Base-by-base conservation (phyloP, 2,888 invertebrate genomes). In the Chrysolina americana region DNA sequence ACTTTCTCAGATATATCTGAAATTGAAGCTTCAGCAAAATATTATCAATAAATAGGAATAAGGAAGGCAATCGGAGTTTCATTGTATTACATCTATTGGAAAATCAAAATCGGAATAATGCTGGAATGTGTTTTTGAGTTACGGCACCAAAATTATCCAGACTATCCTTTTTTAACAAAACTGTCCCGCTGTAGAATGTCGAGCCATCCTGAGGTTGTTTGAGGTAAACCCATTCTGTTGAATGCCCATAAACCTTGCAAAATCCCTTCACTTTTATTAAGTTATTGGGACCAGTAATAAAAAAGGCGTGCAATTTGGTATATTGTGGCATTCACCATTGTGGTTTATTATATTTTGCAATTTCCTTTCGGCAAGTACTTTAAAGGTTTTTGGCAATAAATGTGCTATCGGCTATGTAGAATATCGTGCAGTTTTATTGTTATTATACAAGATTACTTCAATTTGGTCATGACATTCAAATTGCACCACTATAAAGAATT, bases 281-380 rank as follows among this genome's bases (percentile, higher is more conserved):
- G 73, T 73, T 69, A 59, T 69, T 50, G 56, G 41, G 59, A 44
- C 36, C 47, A 23, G 65, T 56, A 69, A 66, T 69, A 69, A 69
- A 70, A 70, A 65, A 44, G 64, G 68, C 36, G 56, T 68, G 21
- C 17, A 68, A 41, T 13, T 68, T 17, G 41, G 36, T 65, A 56
- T 59, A 73, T 73, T 73, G 70, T 73, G 59, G n/a, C 56, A 19
- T 50, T 70, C 0, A 69, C 73, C 73, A 65, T 48, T 73, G 73
- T 41, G 73, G 73, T 73, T 73, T 70, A 73, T 73, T 73, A 65
- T 41, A 70, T 59, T 70, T 69, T 70, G 65, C 65, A 70, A 62
- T 66, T 23, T 28, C 5, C 2, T 70, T 70, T 59, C 65, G 70
- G 70, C 50, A 66, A 70, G 50, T 19, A 28, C 47, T 65, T 71